Evolutionary conservation across 2,888 invertebrate genomes (phyloP), one percentile per base, ranked within the genome.

Genomic region (Antitype chi): DNA sequence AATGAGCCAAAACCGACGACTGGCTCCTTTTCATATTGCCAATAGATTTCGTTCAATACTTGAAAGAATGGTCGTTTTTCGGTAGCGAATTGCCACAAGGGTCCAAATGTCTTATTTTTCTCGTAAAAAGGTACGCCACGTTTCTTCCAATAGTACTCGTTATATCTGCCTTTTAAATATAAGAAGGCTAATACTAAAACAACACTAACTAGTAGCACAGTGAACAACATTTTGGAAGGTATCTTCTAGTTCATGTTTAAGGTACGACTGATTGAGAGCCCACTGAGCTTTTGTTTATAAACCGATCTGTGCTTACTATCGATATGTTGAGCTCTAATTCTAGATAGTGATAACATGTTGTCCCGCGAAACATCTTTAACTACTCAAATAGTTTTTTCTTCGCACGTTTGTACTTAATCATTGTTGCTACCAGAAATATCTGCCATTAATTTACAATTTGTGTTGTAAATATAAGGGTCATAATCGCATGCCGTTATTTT

Each of bases 121-220:
- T 85, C 74, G 59, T 92, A 80, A 68, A 93, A 94, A 6, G 77
- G 69, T 0, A 94, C 93, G 0, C 93, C 92, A 11, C 93, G 92
- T 83, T 89, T 93, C 43, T 85, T 92, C 94, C 94, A 94, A 66
- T 94, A 94, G 4, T 62, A 64, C 70, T 93, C 89, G 85, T 94
- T 93, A 63, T 90, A 91, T 83, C 76, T 86, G 23, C 92, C 43
- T 47, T 47, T 47, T 11, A 47, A 47, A 47, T 47, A 47, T 47
- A 47, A 1, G 43, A 1, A 47, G 43, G 43, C 11, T 13, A 47
- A 47, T 11, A 47, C 11, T 47, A 47, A 47, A 47, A 13, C 11
- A 11, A 47, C 43, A 47, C 11, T 2, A 47, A 47, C 43, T 47
- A 47, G 43, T 47, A 47, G 43, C 13, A 47, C 43, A 13, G 43